Conservation (phyloP, 2,797 vertebrate species). For the Siniperca undulata region DNA sequence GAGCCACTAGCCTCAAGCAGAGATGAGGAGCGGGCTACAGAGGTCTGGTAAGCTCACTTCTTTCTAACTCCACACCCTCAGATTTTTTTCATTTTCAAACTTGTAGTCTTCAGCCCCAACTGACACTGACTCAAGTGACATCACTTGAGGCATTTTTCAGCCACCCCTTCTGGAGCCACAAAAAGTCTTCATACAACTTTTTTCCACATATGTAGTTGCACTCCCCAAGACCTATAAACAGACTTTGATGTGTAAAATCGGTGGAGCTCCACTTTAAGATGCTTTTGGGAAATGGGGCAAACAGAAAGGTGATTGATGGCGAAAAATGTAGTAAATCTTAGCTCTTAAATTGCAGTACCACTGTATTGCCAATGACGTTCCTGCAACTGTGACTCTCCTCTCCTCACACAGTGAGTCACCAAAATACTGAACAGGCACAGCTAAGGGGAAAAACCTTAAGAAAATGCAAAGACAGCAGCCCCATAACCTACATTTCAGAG, state of each 20-base stretch:
- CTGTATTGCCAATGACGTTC: neutral
- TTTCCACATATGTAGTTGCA: neutral
- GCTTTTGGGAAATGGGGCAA: neutral
- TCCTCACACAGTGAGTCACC: neutral
- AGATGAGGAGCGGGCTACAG: neutral
- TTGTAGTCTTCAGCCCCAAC: neutral
- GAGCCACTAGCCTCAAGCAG: no score
- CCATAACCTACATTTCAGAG: conserved; percentile 40
- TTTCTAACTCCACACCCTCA: neutral
- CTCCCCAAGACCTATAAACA: neutral
- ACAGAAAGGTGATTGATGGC: neutral
- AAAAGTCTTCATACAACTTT: neutral
- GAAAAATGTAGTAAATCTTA: neutral
- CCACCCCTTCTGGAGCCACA: neutral
- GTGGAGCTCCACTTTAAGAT: neutral
- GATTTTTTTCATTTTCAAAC: neutral
- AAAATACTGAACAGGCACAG: conserved; percentile 21
- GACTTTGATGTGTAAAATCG: neutral
- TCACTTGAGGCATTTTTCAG: neutral
- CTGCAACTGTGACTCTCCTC: neutral
- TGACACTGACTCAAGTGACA: neutral
- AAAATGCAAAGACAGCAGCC: conserved; percentile 32
- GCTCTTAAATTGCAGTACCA: neutral
- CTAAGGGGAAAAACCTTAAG: neutral
- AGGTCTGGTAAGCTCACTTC: neutral